Conservation (phyloP, 2,797 vertebrate genomes). For the Syndactyla subalaris region DNA sequence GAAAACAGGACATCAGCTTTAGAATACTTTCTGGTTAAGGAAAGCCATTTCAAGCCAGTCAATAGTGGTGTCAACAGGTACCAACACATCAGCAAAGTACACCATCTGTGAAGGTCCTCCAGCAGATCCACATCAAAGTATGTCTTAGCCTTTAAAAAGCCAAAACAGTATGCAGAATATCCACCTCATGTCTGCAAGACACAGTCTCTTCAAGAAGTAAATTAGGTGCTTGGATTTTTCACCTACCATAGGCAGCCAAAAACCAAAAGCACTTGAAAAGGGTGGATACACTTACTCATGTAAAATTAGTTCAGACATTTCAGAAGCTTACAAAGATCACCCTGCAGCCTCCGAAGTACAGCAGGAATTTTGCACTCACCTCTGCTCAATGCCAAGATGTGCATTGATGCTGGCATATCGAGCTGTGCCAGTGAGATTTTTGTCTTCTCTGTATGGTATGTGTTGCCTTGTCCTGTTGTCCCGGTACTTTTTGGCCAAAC, state of each 20-base stretch:
- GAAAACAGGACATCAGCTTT: background rate
- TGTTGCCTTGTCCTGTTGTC: conserved; percentile 99
- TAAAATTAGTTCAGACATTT: background rate
- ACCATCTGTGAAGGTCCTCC: background rate
- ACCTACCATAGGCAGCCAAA: background rate
- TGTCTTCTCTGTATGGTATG: conserved; percentile 99
- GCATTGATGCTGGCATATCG: conserved; percentile 99
- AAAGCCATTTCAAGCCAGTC: background rate
- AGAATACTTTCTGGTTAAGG: background rate
- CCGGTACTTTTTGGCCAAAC: conserved; percentile 99
- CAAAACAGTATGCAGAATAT: background rate
- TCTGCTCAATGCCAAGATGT: conserved; percentile 98
- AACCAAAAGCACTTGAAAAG: background rate
- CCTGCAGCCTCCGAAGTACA: background rate
- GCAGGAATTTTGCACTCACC: conserved; percentile 76
- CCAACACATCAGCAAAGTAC: background rate
- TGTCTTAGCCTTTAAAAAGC: background rate
- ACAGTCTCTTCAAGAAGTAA: background rate
- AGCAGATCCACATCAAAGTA: background rate
- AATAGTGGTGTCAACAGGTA: background rate
- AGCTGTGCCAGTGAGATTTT: conserved; percentile 98
- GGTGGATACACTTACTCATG: background rate
- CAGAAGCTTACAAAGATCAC: background rate
- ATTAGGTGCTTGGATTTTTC: background rate
- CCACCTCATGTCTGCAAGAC: background rate